A percentile compares a stretch with the other conserved stretches of the same genome.
Conservation (phyloP, 2,888 invertebrate species). For the Carterocephalus palaemon region DNA sequence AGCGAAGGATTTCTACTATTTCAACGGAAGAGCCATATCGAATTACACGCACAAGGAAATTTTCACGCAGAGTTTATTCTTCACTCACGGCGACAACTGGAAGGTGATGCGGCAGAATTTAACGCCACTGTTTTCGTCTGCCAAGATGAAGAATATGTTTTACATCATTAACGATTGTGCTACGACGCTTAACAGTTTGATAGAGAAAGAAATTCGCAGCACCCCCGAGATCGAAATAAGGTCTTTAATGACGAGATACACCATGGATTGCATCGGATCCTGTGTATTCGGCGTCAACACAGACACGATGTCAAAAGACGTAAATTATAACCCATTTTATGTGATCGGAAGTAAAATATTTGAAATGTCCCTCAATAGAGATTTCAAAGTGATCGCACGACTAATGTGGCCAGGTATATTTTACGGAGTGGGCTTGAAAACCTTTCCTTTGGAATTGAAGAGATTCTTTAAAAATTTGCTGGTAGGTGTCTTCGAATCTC, state of each 20-base stretch:
- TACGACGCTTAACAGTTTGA: conserved; percentile 39
- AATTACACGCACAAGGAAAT: conserved; percentile 43
- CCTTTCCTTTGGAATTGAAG: conserved; percentile 35
- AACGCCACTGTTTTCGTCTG: conserved; percentile 53
- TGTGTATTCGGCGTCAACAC: conserved; percentile 53
- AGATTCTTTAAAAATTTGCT: conserved; percentile 43
- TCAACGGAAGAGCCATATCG: conserved; percentile 51
- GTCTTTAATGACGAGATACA: conserved; percentile 41
- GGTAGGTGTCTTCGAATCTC: conserved; percentile 38
- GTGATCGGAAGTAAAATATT: conserved; percentile 42
- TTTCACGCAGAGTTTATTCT: conserved; percentile 44
- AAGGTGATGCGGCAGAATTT: conserved; percentile 51
- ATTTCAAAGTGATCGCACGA: conserved; percentile 36
- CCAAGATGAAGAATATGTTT: conserved; percentile 62
- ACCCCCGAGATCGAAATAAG: conserved; percentile 38
- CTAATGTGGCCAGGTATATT: conserved; percentile 49
- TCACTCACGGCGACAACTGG: conserved; percentile 49
- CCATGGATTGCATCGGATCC: conserved; percentile 52
- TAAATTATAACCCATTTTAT: conserved; percentile 40
- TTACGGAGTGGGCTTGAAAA: conserved; percentile 42
- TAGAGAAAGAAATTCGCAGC: conserved; percentile 34
- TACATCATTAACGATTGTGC: conserved; percentile 47
- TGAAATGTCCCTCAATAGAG: conserved; percentile 35
- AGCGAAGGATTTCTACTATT: conserved; percentile 57
- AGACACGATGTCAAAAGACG: conserved; percentile 38